Conservation (phyloP, 30 jellyfish, hydroid and myxozoan genomes). For the Cassiopea andromeda region DNA sequence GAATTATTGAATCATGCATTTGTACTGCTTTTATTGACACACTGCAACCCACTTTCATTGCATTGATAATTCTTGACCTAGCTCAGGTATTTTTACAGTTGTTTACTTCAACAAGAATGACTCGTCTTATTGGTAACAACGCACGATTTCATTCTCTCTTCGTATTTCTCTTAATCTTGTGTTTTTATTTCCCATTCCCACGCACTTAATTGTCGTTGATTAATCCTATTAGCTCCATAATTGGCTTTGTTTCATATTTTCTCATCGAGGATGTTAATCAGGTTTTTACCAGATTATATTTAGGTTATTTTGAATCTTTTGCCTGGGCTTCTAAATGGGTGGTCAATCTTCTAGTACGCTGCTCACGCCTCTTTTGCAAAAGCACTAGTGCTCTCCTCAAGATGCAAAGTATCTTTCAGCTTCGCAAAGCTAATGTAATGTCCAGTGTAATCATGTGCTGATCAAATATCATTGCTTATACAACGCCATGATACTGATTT, state of each 20-base stretch:
- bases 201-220: neutral
- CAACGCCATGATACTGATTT: too few species aligned
- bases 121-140: constrained; percentile 78
- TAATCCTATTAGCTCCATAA: neutral
- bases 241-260: neutral
- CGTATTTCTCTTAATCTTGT: neutral
- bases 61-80: constrained; percentile 3
- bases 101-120: constrained; percentile 74
- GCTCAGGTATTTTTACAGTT: constrained; percentile 84
- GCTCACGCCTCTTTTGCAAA: too few species aligned
- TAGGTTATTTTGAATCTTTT: neutral
- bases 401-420: too few species aligned
- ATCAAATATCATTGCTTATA: too few species aligned
- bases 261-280: neutral
- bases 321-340: neutral
- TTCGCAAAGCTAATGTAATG: too few species aligned
- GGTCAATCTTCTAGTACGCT: neutral
- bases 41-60: neutral
- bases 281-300: neutral
- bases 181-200: constrained; percentile 7
- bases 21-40: neutral
- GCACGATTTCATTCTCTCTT: neutral
- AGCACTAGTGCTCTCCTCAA: too few species aligned
- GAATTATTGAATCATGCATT: neutral
- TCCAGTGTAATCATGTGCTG: too few species aligned